These are phyloP conservation scores for Xyliphius kryptos DNA, from an alignment of 2,113 vertebrate genomes.

Conservation along the genomic window DNA sequence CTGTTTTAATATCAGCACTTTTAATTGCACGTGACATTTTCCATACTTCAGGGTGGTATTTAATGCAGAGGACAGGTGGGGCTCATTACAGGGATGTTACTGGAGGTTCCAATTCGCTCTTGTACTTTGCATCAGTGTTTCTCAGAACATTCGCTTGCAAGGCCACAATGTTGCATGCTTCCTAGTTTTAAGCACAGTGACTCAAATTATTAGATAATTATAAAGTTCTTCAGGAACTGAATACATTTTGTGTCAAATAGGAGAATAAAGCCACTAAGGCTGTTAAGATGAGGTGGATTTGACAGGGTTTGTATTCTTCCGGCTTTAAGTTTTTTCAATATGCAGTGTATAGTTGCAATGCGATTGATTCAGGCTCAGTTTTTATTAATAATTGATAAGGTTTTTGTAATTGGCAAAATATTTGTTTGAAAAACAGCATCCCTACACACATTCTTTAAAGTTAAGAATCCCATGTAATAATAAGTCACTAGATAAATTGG, in stretches of 20 bases:
- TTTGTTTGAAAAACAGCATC: too few species aligned
- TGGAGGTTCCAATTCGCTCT: conserved; percentile 26
- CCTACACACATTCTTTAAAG: too few species aligned
- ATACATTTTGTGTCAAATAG: not conserved
- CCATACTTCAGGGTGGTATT: conserved; percentile 71
- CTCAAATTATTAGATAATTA: conserved; percentile 20
- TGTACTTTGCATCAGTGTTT: conserved; percentile 9
- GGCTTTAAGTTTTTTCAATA: too few species aligned
- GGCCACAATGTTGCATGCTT: not conserved
- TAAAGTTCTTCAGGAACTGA: not conserved
- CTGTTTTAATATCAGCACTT: conserved; percentile 71
- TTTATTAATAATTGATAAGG: too few species aligned
- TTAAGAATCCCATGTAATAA: too few species aligned
- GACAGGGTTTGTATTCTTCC: too few species aligned
- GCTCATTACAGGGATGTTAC: conserved; percentile 60
- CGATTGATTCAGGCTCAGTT: too few species aligned
- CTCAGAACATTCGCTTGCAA: not conserved
- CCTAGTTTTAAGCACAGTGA: not conserved
- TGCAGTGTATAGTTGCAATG: too few species aligned
- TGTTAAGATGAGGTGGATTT: too few species aligned
- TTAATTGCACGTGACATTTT: conserved; percentile 80
- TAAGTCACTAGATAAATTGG: too few species aligned
- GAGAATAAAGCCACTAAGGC: not conserved
- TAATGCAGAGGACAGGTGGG: conserved; percentile 75
- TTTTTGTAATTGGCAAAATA: too few species aligned